A percentile compares a stretch with the other conserved stretches of the same genome.
phyloP scores from a whole-genome alignment of 2,888 invertebrate genomes.

The Graphium colonna region DNA sequence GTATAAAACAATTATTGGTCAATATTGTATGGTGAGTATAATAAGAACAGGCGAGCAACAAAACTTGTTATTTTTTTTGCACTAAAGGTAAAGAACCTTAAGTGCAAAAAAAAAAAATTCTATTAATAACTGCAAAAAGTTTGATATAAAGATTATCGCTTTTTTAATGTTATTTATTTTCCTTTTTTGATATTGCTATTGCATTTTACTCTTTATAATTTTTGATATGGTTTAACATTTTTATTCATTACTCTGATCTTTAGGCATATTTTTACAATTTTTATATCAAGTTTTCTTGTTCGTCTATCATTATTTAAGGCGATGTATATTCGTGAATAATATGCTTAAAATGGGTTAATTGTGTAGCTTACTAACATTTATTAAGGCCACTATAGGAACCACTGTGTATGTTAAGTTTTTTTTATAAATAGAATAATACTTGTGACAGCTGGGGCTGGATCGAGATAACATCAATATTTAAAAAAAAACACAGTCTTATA shows the following conservation, averaged over 20 bases:
- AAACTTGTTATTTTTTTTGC: background rate
- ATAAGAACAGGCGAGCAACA: constrained; percentile 12
- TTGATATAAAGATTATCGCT: no score
- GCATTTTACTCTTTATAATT: no score
- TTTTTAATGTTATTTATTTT: no score
- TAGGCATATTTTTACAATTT: background rate
- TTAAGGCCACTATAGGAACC: constrained; percentile 10
- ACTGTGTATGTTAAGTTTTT: background rate
- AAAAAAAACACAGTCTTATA: no score
- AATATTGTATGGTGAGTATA: constrained; percentile 15
- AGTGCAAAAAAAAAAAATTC: background rate
- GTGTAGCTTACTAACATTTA: constrained; percentile 23
- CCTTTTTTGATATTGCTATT: no score
- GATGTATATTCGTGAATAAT: constrained; percentile 17
- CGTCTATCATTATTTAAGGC: constrained; percentile 4
- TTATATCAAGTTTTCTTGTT: constrained; percentile 9
- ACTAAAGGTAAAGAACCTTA: background rate
- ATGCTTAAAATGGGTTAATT: constrained; percentile 16
- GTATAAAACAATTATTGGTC: constrained; percentile 12
- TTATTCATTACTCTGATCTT: no score
- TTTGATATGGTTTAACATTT: no score
- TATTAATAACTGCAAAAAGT: no score
- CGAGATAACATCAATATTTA: no score
- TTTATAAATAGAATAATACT: no score
- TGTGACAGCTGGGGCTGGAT: no score